phyloP scores from a whole-genome alignment of 2,888 invertebrate genomes.

The Ellobium chinense region DNA sequence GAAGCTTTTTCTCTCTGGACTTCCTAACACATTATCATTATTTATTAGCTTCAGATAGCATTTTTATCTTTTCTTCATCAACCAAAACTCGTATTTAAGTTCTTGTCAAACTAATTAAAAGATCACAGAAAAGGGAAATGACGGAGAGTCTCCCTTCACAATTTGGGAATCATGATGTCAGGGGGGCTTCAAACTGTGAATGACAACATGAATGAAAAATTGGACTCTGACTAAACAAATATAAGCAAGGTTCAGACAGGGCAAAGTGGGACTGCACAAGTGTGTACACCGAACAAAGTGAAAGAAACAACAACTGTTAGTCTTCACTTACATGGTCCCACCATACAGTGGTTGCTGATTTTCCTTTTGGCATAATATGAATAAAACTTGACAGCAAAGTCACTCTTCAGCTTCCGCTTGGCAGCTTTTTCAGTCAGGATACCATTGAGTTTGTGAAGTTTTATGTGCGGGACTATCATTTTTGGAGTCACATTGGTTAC shows the following conservation, averaged over 20 bases:
- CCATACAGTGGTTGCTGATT: conserved; percentile 62
- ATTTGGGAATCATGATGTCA: no score
- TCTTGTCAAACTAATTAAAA: background rate
- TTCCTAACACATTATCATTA: no score
- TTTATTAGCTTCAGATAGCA: no score
- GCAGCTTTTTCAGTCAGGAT: conserved; percentile 68
- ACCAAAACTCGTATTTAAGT: no score
- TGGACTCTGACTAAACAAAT: no score
- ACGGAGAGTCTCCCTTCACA: background rate
- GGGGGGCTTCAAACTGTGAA: no score
- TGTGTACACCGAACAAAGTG: background rate
- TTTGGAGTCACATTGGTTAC: conserved; percentile 17
- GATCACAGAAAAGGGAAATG: background rate
- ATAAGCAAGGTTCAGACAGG: no score
- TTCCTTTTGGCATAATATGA: conserved; percentile 63
- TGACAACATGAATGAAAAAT: no score
- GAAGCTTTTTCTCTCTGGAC: no score
- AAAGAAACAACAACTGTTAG: background rate
- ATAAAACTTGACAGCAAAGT: conserved; percentile 68
- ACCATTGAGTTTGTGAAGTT: conserved; percentile 63
- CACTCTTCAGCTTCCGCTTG: conserved; percentile 69
- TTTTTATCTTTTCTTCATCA: no score
- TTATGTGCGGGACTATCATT: conserved; percentile 59
- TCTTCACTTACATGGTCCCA: conserved; percentile 63
- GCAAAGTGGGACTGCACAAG: no score